Conservation (phyloP, 2,113 vertebrate species). For the Glaucidium brasilianum region DNA sequence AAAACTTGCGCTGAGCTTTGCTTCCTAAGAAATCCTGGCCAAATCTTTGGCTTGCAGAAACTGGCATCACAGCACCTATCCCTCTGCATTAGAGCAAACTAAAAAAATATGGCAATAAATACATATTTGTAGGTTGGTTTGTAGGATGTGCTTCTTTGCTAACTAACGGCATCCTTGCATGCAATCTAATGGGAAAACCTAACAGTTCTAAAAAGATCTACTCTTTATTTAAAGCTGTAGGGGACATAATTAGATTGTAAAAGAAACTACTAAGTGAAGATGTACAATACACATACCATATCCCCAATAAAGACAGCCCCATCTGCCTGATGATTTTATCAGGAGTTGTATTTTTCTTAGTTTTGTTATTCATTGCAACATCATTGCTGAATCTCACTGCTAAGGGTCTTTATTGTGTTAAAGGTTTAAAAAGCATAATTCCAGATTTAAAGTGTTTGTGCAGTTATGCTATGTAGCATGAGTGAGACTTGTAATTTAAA, state of each 20-base stretch:
- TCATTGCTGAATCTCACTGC: background rate
- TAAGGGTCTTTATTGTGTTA: background rate
- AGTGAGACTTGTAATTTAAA: constrained; percentile 23
- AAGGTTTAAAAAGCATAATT: background rate
- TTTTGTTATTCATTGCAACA: background rate
- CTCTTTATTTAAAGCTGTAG: background rate
- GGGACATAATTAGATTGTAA: background rate
- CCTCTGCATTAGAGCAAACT: background rate
- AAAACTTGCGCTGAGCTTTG: background rate
- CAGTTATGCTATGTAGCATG: background rate
- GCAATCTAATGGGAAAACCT: background rate
- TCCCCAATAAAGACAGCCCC: background rate
- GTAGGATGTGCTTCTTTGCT: background rate
- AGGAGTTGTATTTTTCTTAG: background rate
- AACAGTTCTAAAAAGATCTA: background rate
- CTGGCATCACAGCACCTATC: background rate
- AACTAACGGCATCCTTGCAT: background rate
- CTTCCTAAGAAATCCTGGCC: background rate
- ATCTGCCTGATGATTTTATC: background rate
- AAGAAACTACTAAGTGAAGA: background rate
- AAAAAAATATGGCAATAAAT: background rate
- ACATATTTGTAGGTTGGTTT: background rate
- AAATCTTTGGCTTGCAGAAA: background rate
- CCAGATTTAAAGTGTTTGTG: background rate
- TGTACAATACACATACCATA: background rate